Evolutionary conservation across 2,888 invertebrate genomes (phyloP).

Genomic region (Heteromurus nitidus): DNA sequence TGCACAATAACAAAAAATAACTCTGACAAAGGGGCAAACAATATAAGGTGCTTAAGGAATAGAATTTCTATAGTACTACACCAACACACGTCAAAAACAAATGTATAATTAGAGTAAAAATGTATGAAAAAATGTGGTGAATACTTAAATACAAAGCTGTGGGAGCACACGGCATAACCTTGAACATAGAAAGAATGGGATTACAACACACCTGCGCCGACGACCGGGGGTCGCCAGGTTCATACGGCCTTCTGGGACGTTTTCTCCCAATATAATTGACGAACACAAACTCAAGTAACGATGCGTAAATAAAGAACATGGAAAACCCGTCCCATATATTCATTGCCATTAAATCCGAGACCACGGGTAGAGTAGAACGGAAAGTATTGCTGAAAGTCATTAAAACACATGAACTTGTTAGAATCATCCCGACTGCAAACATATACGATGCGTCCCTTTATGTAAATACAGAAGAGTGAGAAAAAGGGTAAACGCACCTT

Average conservation of each 20-base stretch:
- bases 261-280: constrained; percentile 96
- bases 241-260: constrained; percentile 80
- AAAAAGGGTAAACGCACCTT: constrained; percentile 69
- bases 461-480: background rate
- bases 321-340: constrained; percentile 98
- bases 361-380: constrained; percentile 87
- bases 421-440: too few relatives aligned
- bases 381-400: constrained; percentile 74
- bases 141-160: too few relatives aligned
- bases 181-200: too few relatives aligned
- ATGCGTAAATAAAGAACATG: constrained; percentile 97
- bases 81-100: too few relatives aligned
- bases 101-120: background rate
- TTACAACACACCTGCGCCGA: constrained; percentile 68
- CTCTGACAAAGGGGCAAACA: too few relatives aligned
- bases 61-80: too few relatives aligned
- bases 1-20: too few relatives aligned
- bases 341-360: constrained; percentile 95
- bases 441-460: too few relatives aligned
- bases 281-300: constrained; percentile 93
- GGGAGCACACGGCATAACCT: too few relatives aligned
- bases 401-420: background rate
- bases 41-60: too few relatives aligned
- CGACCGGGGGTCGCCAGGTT: constrained; percentile 66
- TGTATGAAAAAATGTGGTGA: background rate